Percentiles rank a stretch among this genome's conserved stretches.
Evolutionary conservation across 1,140 invertebrate genomes (phyloP).

Genomic region (Phymastichus coffea): DNA sequence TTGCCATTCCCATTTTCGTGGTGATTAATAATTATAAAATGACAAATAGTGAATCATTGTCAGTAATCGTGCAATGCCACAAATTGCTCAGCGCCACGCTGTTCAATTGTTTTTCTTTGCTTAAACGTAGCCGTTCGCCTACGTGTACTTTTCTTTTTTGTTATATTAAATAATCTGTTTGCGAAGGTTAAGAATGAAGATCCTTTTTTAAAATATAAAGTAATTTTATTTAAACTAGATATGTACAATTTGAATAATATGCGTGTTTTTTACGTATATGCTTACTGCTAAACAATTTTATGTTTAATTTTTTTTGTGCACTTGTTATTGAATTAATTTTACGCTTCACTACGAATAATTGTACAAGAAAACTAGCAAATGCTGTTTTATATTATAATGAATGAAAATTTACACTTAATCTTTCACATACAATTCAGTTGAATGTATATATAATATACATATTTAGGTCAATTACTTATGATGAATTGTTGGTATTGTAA

Average conservation of each 20-base stretch:
- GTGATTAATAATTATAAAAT: constrained; percentile 1
- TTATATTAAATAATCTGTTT: background rate
- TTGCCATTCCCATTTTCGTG: constrained; percentile 18
- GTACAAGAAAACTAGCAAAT: constrained; percentile 10
- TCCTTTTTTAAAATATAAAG: constrained; percentile 9
- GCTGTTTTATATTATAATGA: constrained; percentile 7
- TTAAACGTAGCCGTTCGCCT: too few species aligned
- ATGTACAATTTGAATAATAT: background rate
- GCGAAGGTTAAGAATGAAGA: background rate
- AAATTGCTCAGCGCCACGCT: background rate
- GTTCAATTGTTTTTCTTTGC: background rate
- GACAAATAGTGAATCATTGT: constrained; percentile 12
- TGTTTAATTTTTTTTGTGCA: constrained; percentile 5
- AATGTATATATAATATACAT: constrained; percentile 23
- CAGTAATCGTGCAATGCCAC: constrained; percentile 19
- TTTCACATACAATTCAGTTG: constrained; percentile 12
- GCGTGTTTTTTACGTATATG: constrained; percentile 6
- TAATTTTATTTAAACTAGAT: constrained; percentile 12
- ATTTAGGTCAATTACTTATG: constrained; percentile 12
- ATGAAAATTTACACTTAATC: constrained; percentile 4
- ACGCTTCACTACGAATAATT: background rate
- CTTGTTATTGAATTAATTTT: constrained; percentile 6
- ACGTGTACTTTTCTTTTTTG: background rate
- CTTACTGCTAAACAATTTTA: constrained; percentile 18
- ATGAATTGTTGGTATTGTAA: constrained; percentile 16